phyloP scores from a whole-genome alignment of 2,113 vertebrate species.

The Phalacrocorax aristotelis region DNA sequence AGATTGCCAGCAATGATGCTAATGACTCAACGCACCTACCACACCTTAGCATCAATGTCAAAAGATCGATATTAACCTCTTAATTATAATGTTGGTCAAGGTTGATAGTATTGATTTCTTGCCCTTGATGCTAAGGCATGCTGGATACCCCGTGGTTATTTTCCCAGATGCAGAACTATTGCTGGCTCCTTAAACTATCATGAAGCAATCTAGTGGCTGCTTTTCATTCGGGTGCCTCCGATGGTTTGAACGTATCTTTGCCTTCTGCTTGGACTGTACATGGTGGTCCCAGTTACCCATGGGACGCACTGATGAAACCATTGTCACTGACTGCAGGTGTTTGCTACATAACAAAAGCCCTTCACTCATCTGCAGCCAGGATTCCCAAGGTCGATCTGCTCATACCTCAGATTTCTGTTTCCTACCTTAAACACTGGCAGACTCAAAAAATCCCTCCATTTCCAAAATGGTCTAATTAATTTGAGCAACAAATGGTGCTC shows the following conservation, averaged over 20 bases:
- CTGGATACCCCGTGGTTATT: background rate
- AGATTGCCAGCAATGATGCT: background rate
- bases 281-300: background rate
- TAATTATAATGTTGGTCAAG: background rate
- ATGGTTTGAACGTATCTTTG: background rate
- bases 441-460: background rate
- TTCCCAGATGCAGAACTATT: background rate
- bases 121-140: background rate
- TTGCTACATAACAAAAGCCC: background rate
- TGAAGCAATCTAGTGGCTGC: background rate
- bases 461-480: background rate
- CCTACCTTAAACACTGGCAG: background rate
- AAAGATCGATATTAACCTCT: background rate
- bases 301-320: background rate
- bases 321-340: background rate
- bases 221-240: background rate
- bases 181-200: background rate
- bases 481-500: background rate
- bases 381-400: background rate
- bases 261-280: background rate
- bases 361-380: background rate
- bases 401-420: background rate
- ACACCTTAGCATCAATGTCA: background rate
- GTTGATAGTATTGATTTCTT: background rate
- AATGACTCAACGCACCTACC: background rate